These are phyloP conservation scores for Dissostichus mawsoni DNA, from an alignment of 2,113 vertebrate species.

Conservation along the genomic window DNA sequence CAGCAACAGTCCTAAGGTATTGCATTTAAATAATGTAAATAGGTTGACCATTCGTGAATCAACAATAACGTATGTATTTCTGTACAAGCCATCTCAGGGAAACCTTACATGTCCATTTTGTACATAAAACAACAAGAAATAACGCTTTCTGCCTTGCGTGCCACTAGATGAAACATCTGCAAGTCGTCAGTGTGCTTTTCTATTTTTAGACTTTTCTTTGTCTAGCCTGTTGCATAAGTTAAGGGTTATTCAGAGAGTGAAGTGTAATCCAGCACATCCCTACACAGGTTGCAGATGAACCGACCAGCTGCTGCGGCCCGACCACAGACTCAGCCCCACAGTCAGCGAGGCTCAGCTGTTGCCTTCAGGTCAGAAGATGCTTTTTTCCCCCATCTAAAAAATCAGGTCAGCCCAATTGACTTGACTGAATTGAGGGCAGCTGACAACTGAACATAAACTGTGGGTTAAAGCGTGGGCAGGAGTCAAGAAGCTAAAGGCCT, in stretches of 20 bases:
- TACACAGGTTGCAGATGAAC: background rate
- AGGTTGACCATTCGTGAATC: background rate
- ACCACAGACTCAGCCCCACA: background rate
- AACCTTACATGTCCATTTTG: background rate
- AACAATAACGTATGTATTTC: background rate
- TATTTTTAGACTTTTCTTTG: conserved; percentile 43
- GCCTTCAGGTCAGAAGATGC: conserved; percentile 36
- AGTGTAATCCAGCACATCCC: conserved; percentile 40
- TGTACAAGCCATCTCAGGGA: no score
- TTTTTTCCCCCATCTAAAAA: conserved; percentile 1
- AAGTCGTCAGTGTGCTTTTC: background rate
- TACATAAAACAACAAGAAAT: background rate
- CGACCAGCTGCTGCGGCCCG: conserved; percentile 1
- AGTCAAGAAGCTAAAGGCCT: conserved; percentile 30
- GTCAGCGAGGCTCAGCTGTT: conserved; percentile 13
- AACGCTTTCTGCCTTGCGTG: background rate
- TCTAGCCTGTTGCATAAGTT: conserved; percentile 58
- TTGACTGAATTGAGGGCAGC: conserved; percentile 10
- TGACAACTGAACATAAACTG: conserved; percentile 6
- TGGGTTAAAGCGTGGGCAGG: background rate
- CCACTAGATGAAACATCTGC: conserved; percentile 38
- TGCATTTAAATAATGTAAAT: background rate
- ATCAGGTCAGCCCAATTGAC: conserved; percentile 60
- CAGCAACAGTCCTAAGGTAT: background rate
- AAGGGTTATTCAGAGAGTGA: conserved; percentile 31